phyloP scores from a whole-genome alignment of 2,888 invertebrate species.

The Stictocephala bisonia region DNA sequence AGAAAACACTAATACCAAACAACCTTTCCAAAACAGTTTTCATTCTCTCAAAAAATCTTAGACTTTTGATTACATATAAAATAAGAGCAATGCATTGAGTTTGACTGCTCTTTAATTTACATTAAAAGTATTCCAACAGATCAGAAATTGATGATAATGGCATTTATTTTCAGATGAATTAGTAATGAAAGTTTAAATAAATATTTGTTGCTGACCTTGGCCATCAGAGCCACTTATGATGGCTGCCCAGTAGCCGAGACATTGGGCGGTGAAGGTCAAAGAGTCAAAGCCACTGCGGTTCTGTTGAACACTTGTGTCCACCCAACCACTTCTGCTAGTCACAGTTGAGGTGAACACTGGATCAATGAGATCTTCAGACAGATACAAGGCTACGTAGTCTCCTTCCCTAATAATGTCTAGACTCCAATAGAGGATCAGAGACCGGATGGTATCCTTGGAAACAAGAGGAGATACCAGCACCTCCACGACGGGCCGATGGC shows the following conservation, averaged over 20 bases:
- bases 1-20: no score
- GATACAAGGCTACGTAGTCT: slow-evolving; percentile 38
- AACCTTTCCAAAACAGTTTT: no score
- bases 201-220: no score
- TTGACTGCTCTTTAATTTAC: no score
- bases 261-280: slow-evolving; percentile 19
- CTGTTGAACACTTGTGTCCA: slow-evolving; percentile 30
- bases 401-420: background rate
- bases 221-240: background rate
- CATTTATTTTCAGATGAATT: no score
- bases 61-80: no score
- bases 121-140: no score
- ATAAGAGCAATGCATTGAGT: no score
- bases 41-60: no score
- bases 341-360: slow-evolving; percentile 10
- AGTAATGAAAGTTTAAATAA: no score
- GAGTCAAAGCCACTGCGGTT: slow-evolving; percentile 27
- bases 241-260: slow-evolving; percentile 45
- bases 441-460: background rate
- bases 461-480: slow-evolving; percentile 26
- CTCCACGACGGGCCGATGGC: slow-evolving; percentile 20
- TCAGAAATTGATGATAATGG: no score
- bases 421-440: slow-evolving; percentile 22
- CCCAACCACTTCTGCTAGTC: slow-evolving; percentile 9
- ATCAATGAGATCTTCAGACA: background rate